Percentiles rank a stretch among this genome's conserved stretches.
Conservation (phyloP, 2,797 vertebrate species). For the Propithecus perrieri region DNA sequence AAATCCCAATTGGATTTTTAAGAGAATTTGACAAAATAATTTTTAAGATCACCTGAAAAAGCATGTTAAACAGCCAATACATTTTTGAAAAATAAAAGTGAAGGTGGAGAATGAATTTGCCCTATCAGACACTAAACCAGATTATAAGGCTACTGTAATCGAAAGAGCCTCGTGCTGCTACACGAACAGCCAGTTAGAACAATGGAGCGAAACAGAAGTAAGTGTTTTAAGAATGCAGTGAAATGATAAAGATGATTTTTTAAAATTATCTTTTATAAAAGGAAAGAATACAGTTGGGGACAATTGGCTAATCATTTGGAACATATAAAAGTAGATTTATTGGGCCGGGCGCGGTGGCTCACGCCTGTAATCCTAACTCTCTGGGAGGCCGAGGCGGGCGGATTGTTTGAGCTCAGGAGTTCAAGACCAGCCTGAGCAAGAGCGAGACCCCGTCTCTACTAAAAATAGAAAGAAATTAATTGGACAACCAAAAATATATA, state of each 20-base stretch:
- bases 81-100: not conserved
- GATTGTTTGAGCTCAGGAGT: no score
- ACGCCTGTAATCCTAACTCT: no score
- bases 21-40: constrained; percentile 5
- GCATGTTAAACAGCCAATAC: not conserved
- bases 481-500: no score
- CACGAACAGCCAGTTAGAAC: not conserved
- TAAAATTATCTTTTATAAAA: not conserved
- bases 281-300: not conserved
- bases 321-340: constrained; percentile 38
- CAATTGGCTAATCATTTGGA: not conserved
- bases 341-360: not conserved
- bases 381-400: no score
- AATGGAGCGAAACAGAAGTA: not conserved
- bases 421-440: no score
- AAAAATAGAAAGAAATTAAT: no score
- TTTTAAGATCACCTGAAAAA: not conserved
- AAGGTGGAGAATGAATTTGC: not conserved
- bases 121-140: not conserved
- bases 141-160: not conserved
- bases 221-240: not conserved
- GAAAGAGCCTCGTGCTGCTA: not conserved
- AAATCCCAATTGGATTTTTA: not conserved
- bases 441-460: no score
- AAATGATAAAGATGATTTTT: not conserved